phyloP scores from a whole-genome alignment of 2,888 invertebrate genomes.

The Drosophila rubida region DNA sequence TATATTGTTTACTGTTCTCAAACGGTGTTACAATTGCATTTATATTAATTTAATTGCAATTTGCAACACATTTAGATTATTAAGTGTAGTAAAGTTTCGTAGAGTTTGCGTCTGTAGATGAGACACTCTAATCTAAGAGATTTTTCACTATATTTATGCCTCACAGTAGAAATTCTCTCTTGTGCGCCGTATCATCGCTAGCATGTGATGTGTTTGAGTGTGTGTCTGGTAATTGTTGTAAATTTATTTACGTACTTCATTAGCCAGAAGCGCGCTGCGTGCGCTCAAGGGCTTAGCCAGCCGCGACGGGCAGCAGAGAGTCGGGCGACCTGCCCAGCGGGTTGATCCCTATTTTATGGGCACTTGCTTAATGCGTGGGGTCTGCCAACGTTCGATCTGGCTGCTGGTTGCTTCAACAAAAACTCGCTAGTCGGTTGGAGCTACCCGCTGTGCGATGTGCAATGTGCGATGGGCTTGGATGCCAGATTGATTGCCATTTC shows the following conservation, averaged over 20 bases:
- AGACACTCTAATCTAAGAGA: too few species aligned
- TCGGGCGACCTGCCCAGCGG: background rate
- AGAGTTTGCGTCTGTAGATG: too few species aligned
- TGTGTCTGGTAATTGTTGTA: conserved; percentile 44
- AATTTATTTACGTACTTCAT: conserved; percentile 57
- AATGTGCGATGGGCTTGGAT: background rate
- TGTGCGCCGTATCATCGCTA: background rate
- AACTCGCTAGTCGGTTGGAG: background rate
- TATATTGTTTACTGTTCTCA: too few species aligned
- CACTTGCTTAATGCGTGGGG: background rate
- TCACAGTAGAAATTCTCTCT: too few species aligned
- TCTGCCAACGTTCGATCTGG: background rate
- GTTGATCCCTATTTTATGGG: background rate
- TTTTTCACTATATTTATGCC: too few species aligned
- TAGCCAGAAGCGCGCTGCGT: conserved; percentile 26
- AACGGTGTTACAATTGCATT: too few species aligned
- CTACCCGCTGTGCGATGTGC: background rate
- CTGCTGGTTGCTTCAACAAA: background rate
- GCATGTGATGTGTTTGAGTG: background rate
- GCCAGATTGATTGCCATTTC: background rate
- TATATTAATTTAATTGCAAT: too few species aligned
- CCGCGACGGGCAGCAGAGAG: background rate
- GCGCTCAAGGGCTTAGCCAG: conserved; percentile 22
- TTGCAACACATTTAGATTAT: too few species aligned
- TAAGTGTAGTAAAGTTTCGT: too few species aligned